Evolutionary conservation across 2,888 invertebrate species (phyloP).

Genomic region (Lycophotia porphyrea): DNA sequence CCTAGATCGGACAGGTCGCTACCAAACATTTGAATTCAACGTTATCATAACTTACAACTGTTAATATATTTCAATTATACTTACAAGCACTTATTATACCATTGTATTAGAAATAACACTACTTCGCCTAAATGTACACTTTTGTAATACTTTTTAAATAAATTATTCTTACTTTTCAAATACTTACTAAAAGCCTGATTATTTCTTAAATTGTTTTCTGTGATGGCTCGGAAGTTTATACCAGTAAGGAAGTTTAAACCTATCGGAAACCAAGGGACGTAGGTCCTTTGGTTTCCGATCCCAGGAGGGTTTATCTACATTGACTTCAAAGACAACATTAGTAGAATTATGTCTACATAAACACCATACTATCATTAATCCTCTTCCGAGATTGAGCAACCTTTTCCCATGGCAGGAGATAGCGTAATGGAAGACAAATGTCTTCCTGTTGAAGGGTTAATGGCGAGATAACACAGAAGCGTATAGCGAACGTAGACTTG

Average conservation of each 20-base stretch:
- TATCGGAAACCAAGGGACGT: too few relatives aligned
- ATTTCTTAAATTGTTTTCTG: neutral
- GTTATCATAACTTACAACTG: too few relatives aligned
- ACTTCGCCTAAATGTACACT: too few relatives aligned
- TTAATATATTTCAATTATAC: too few relatives aligned
- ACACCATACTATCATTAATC: constrained; percentile 30
- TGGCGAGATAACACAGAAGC: constrained; percentile 29
- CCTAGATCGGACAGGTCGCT: too few relatives aligned
- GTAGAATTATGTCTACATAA: constrained; percentile 6
- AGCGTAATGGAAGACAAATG: constrained; percentile 45
- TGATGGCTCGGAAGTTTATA: neutral
- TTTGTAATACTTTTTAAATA: too few relatives aligned
- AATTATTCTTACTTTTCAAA: neutral
- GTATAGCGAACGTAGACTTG: constrained; percentile 3
- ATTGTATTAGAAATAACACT: too few relatives aligned
- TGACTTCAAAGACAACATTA: constrained; percentile 12
- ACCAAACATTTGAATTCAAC: too few relatives aligned
- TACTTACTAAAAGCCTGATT: neutral
- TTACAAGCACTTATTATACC: too few relatives aligned
- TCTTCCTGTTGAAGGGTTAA: constrained; percentile 46
- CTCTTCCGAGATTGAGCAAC: constrained; percentile 19
- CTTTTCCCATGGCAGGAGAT: constrained; percentile 42
- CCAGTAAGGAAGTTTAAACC: neutral
- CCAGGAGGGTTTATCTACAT: neutral
- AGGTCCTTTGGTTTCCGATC: too few relatives aligned